A percentile compares a stretch with the other conserved stretches of the same genome.
Conservation (phyloP, 1,140 invertebrate species). For the Theocolax elegans region DNA sequence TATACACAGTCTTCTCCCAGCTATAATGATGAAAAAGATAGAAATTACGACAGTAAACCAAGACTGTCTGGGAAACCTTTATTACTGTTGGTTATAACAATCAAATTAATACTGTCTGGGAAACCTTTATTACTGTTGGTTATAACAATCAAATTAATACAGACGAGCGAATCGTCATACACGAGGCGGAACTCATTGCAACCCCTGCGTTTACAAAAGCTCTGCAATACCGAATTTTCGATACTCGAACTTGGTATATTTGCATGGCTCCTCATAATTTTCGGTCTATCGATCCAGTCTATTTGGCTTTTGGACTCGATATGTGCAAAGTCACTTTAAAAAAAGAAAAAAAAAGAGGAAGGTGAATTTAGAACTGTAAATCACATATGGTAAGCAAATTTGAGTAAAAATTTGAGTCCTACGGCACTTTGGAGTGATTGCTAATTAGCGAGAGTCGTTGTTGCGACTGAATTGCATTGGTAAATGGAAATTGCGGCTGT, state of each 20-base stretch:
- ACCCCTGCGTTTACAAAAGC: too few relatives aligned
- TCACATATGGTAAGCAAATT: constrained; percentile 8
- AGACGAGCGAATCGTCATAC: too few relatives aligned
- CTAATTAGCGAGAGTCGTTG: constrained; percentile 16
- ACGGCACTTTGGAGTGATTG: constrained; percentile 18
- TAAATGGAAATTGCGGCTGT: constrained; percentile 19
- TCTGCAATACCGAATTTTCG: too few relatives aligned
- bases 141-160: too few relatives aligned
- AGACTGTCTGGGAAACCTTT: too few relatives aligned
- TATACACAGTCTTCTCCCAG: too few relatives aligned
- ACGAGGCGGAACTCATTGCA: too few relatives aligned
- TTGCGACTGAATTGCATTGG: not conserved
- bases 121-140: too few relatives aligned
- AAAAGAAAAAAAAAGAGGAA: not conserved
- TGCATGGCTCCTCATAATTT: constrained; percentile 12
- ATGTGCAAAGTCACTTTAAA: not conserved
- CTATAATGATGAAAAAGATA: too few relatives aligned
- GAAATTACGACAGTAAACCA: too few relatives aligned
- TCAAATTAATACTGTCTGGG: too few relatives aligned
- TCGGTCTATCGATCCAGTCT: constrained; percentile 13
- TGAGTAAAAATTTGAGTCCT: constrained; percentile 16
- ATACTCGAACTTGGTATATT: not conserved
- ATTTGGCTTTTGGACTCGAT: constrained; percentile 19
- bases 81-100: too few relatives aligned
- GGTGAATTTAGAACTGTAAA: not conserved